Base-by-base conservation (phyloP, 30 jellyfish, hydroid and myxozoan species). In the Chrysaora quinquecirrha region DNA sequence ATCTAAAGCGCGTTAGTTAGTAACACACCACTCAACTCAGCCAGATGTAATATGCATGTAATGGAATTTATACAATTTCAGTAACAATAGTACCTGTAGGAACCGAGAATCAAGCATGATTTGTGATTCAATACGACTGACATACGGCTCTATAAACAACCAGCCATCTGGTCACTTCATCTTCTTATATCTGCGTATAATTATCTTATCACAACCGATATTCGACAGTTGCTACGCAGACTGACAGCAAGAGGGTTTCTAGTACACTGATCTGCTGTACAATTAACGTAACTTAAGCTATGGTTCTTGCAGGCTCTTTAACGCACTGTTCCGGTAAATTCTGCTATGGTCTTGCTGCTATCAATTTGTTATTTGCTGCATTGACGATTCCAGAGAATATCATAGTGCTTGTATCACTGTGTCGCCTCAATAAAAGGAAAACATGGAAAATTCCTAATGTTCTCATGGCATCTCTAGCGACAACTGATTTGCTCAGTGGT, bases 401-500 rank as follows among this genome's bases (percentile, higher is more conserved):
- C 72, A 29, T 56, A 0, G 92, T 82, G 3, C 65, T 82, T 24
- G 54, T 82, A 10, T 82, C 85, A 21, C 61, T 82, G 31, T 34
- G 66, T 1, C 38, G 79, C 11, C 85, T 82, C 24, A 48, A 81
- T 7, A 82, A 54, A 28, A 62, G 64, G 19, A 28, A 67, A 21
- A 24, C 48, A 25, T 82, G 92, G 92, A 82, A 82, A 32, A 75
- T 82, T 0, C 85, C 92, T 6, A 82, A 82, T 48, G 33, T 82
- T 21, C 92, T 82, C 22, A 82, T 69, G 92, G 92, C 85, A 0
- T 54, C 92, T 0, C 34, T 82, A 21, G 92, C 92, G 14, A 82
- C 80, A 19, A 82, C 92, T 6, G 92, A 82, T 29, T 78, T 82
- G 52, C 85, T 82, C 0, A 82, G 92, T 34, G 92, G 92, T 30